Evolutionary conservation across 2,888 invertebrate species (phyloP).

Genomic region (Nymphalis polychloros): DNA sequence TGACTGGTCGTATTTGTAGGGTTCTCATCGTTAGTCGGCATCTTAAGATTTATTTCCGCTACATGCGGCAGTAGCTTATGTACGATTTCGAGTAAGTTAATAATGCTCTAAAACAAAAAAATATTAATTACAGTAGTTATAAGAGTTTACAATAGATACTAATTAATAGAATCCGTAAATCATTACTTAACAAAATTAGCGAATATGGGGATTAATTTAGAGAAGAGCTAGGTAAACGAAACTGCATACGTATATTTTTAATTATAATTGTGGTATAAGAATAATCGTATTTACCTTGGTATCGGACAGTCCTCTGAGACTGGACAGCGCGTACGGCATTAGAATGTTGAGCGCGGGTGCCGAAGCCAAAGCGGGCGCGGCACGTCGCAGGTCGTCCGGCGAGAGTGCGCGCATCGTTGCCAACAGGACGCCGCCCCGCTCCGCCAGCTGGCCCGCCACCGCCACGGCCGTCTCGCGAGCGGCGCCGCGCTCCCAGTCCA

Average conservation of each 20-base stretch:
- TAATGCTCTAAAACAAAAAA: slow-evolving; percentile 84
- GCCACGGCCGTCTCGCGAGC: slow-evolving; percentile 82
- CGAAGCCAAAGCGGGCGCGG: slow-evolving; percentile 61
- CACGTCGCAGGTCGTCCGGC: slow-evolving; percentile 68
- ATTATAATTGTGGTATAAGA: too few species aligned
- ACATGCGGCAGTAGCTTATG: slow-evolving; percentile 95
- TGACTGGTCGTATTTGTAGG: slow-evolving; percentile 86
- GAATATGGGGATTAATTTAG: neutral
- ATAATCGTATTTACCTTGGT: slow-evolving; percentile 83
- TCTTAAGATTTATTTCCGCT: slow-evolving; percentile 89
- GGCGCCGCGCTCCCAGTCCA: slow-evolving; percentile 54
- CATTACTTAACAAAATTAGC: neutral
- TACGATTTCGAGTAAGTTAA: slow-evolving; percentile 91
- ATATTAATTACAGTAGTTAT: too few species aligned
- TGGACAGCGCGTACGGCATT: slow-evolving; percentile 91
- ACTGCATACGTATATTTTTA: too few species aligned
- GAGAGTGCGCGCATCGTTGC: slow-evolving; percentile 86
- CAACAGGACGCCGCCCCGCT: slow-evolving; percentile 88
- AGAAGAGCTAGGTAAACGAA: neutral
- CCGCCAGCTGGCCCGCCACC: slow-evolving; percentile 89
- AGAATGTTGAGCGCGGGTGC: slow-evolving; percentile 86
- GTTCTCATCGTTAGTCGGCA: slow-evolving; percentile 57
- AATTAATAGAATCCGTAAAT: neutral
- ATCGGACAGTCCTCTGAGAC: slow-evolving; percentile 91
- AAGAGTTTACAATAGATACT: too few species aligned